Conservation (phyloP, 2,113 vertebrate genomes). For the Ammodytes dubius region DNA sequence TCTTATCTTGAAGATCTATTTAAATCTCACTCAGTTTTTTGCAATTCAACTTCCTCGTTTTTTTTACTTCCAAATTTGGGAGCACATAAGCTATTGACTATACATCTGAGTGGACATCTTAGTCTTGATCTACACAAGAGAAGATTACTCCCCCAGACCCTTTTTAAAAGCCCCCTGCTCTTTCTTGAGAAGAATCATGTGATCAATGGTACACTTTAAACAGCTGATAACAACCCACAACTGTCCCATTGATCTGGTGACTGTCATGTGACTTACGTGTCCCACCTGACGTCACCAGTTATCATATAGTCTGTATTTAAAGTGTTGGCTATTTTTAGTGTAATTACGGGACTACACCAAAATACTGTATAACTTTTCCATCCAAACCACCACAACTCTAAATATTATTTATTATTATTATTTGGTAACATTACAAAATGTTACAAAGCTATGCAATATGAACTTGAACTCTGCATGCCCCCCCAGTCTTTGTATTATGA, state of each 20-base stretch:
- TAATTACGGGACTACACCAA: slow-evolving; percentile 9
- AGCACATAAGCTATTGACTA: slow-evolving; percentile 1
- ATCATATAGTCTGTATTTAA: not conserved
- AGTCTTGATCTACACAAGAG: slow-evolving; percentile 49
- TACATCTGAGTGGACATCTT: slow-evolving; percentile 17
- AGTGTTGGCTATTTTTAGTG: not conserved
- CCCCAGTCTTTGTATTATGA: slow-evolving; percentile 16
- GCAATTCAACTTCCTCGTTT: not conserved
- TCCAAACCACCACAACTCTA: not conserved
- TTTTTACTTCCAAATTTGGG: not conserved
- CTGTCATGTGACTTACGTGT: slow-evolving; percentile 67
- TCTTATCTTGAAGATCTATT: not conserved
- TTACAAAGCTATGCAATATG: not conserved
- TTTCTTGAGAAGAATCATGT: slow-evolving; percentile 23
- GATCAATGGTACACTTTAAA: slow-evolving; percentile 43
- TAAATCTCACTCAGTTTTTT: not conserved
- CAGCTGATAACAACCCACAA: slow-evolving; percentile 7
- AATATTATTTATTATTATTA: not conserved
- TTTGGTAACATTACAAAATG: too few species aligned
- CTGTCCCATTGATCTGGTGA: slow-evolving; percentile 44
- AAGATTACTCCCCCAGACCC: slow-evolving; percentile 42
- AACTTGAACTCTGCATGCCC: not conserved
- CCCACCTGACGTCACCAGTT: slow-evolving; percentile 12
- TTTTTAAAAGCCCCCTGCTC: slow-evolving; percentile 11
- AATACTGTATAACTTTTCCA: not conserved